These are phyloP conservation scores for Anthopleura sola DNA, from an alignment of 64 coral and sea anemone species.

Conservation along the genomic window DNA sequence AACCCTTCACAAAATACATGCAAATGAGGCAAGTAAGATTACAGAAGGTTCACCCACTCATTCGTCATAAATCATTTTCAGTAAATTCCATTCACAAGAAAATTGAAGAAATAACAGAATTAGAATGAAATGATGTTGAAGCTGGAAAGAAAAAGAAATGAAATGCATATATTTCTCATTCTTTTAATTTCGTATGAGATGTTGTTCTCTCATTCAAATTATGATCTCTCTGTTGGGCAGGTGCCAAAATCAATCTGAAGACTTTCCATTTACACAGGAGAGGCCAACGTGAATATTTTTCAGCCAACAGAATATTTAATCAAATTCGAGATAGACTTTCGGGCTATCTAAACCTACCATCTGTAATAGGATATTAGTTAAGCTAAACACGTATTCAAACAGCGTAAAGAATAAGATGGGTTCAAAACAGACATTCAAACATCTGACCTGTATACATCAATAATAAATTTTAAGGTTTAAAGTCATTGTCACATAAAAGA, in stretches of 20 bases:
- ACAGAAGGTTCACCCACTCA: not conserved
- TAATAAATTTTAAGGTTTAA: not conserved
- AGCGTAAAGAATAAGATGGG: not conserved
- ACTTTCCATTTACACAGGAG: not conserved
- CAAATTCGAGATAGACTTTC: not conserved
- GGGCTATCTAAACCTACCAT: not conserved
- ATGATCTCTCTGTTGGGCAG: not conserved
- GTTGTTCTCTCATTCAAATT: not conserved
- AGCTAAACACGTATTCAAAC: not conserved
- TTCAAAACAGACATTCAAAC: not conserved
- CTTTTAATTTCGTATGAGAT: not conserved
- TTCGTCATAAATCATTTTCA: not conserved
- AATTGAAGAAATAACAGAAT: not conserved
- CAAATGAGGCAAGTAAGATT: not conserved
- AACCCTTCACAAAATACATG: not conserved
- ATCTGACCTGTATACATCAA: not conserved
- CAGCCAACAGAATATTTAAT: not conserved
- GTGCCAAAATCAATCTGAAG: not conserved
- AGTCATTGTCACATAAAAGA: not conserved
- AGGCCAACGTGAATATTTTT: not conserved
- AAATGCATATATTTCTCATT: not conserved
- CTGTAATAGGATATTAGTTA: not conserved
- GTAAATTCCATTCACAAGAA: not conserved
- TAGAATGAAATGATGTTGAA: not conserved
- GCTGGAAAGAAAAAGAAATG: not conserved